Base-by-base conservation (phyloP, 2,888 invertebrate species). In the Diplazon laetatorius region DNA sequence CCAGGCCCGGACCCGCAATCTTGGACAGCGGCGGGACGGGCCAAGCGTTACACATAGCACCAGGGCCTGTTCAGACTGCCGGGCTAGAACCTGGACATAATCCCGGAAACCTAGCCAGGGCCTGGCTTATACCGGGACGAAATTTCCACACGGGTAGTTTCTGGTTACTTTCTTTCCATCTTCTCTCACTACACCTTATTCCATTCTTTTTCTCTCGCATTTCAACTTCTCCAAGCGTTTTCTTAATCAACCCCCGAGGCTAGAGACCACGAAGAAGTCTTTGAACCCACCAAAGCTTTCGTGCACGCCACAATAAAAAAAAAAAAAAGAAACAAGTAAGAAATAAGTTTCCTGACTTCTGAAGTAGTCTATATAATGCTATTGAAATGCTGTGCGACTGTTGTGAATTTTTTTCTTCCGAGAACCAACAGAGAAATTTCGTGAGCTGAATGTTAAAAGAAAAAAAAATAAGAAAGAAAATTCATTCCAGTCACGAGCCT, bases 401-500 rank as follows among this genome's bases (percentile, higher is more conserved):
- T 30, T 37, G n/a, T 42, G 52, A 55, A 55, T 30, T 66, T 22
- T 55, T n/a, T n/a, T n/a, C n/a, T n/a, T n/a, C n/a, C 20, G 42
- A 18, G 35, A 69, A 18, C 68, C 30, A 35, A 20, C 30, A 8
- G 35, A 57, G 46, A 55, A 20, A 69, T 69, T 60, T 60, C 50
- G 22, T 59, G 35, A 5, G 35, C 10, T 12, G 59, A 46, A 55
- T 16, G 22, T 22, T 39, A 9, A 63, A 30, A 63, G 8, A 18
- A 16, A 37, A 37, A 37, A 39, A 37, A 59, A 39, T n/a, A n/a
- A n/a, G n/a, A n/a, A n/a, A n/a, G n/a, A 59, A 18, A 4, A 0
- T 18, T 16, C 16, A 52, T 66, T 66, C 52, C 10, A 39, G 59
- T 70, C 59, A 70, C 70, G 70, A 22, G 22, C 60, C 20, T 18